Percentiles rank a stretch among this genome's conserved stretches.
Evolutionary conservation across 2,113 vertebrate species (phyloP).

Genomic region (Vireo altiloquus): DNA sequence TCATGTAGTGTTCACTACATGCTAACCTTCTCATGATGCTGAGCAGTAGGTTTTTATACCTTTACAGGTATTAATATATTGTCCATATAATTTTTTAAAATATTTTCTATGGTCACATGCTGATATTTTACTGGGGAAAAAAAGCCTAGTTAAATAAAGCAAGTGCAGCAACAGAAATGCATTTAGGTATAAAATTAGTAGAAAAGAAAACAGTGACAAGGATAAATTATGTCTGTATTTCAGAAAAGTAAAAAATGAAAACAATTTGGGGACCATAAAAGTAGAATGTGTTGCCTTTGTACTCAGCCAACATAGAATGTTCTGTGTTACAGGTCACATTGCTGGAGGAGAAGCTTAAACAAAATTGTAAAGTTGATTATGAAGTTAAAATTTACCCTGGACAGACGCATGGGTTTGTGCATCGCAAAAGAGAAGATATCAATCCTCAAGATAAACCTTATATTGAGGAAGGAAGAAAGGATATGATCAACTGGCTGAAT

Average conservation of each 20-base stretch:
- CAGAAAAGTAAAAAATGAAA: not conserved
- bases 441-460: conserved; percentile 77
- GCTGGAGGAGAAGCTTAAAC: conserved; percentile 81
- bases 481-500: conserved; percentile 87
- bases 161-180: not conserved
- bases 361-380: conserved; percentile 80
- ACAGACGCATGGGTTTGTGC: conserved; percentile 91
- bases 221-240: not conserved
- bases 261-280: not conserved
- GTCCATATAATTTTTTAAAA: not conserved
- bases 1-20: not conserved
- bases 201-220: not conserved
- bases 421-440: conserved; percentile 87
- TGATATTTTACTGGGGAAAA: not conserved
- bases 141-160: not conserved
- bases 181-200: not conserved
- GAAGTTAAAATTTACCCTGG: conserved; percentile 88
- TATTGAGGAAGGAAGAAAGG: conserved; percentile 83
- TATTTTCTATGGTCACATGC: not conserved
- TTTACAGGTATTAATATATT: not conserved
- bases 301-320: not conserved
- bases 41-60: not conserved
- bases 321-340: conserved; percentile 70
- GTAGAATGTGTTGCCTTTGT: not conserved
- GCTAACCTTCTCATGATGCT: not conserved